Evolutionary conservation across 2,888 invertebrate genomes (phyloP).

Genomic region (Balanococcus diminutus): DNA sequence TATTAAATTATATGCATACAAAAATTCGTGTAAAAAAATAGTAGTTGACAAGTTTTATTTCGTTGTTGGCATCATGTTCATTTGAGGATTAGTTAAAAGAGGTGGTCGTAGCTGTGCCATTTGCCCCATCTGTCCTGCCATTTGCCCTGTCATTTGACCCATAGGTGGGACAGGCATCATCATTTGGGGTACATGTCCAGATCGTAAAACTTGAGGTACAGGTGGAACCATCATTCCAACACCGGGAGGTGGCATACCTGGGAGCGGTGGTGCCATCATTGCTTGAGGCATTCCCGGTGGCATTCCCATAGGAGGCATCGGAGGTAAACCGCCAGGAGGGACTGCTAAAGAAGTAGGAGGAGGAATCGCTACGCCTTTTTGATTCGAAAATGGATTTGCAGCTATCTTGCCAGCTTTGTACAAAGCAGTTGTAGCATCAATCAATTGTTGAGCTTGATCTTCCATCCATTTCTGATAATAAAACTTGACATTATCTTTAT

Average conservation of each 20-base stretch:
- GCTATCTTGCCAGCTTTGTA: constrained; percentile 97
- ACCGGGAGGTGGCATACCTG: constrained; percentile 69
- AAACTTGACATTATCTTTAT: constrained; percentile 98
- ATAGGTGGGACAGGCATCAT: constrained; percentile 38
- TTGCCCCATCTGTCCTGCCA: neutral
- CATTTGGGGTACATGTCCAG: constrained; percentile 36
- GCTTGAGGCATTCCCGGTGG: constrained; percentile 68
- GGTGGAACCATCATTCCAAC: constrained; percentile 66
- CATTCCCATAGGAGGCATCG: constrained; percentile 67
- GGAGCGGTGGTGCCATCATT: constrained; percentile 64
- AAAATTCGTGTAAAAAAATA: neutral
- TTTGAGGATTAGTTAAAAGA: constrained; percentile 1
- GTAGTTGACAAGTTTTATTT: neutral
- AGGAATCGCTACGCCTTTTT: constrained; percentile 78
- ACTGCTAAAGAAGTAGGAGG: constrained; percentile 63
- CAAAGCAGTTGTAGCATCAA: constrained; percentile 97
- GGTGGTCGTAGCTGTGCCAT: constrained; percentile 46
- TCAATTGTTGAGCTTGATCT: constrained; percentile 97
- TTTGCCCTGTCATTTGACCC: neutral
- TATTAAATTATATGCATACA: neutral
- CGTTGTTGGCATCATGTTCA: constrained; percentile 4
- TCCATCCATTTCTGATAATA: constrained; percentile 99
- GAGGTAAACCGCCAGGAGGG: constrained; percentile 64
- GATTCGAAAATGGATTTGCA: constrained; percentile 80
- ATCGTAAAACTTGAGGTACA: constrained; percentile 62